Percentiles rank a stretch among this genome's conserved stretches.
Conservation (phyloP, 2,888 invertebrate species). For the Sclerodermus sp. region DNA sequence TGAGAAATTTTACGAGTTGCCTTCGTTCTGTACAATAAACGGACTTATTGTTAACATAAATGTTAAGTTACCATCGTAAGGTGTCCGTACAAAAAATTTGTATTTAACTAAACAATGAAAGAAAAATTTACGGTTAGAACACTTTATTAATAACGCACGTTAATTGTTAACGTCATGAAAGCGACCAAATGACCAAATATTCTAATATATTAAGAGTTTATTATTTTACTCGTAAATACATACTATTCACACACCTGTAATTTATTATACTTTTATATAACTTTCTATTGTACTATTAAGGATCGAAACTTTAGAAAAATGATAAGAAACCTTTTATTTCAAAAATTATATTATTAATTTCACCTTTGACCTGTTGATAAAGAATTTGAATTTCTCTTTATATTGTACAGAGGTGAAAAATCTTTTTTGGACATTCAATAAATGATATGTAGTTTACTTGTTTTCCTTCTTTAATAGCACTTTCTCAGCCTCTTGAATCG, state of each 20-base stretch:
- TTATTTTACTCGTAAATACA: too few species aligned
- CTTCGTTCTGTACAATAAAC: constrained; percentile 20
- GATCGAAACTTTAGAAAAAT: too few species aligned
- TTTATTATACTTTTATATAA: constrained; percentile 46
- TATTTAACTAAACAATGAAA: not conserved
- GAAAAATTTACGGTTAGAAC: not conserved
- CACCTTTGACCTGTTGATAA: too few species aligned
- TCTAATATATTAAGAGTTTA: constrained; percentile 43
- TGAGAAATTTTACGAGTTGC: not conserved
- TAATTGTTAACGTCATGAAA: constrained; percentile 15
- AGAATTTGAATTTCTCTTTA: too few species aligned
- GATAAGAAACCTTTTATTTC: too few species aligned
- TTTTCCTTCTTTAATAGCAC: too few species aligned
- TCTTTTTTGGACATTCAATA: too few species aligned
- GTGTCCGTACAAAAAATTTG: constrained; percentile 8
- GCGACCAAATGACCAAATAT: constrained; percentile 55
- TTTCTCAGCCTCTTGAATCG: too few species aligned
- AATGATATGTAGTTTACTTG: too few species aligned
- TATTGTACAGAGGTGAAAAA: too few species aligned
- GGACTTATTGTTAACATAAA: constrained; percentile 19
- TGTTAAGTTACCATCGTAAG: constrained; percentile 29
- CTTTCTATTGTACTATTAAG: constrained; percentile 10
- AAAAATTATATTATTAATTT: too few species aligned
- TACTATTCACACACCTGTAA: constrained; percentile 43
- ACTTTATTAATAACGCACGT: constrained; percentile 3